Evolutionary conservation across 1,140 invertebrate species (phyloP), one percentile per base, ranked within the genome.

Genomic region (Achroia grisella): DNA sequence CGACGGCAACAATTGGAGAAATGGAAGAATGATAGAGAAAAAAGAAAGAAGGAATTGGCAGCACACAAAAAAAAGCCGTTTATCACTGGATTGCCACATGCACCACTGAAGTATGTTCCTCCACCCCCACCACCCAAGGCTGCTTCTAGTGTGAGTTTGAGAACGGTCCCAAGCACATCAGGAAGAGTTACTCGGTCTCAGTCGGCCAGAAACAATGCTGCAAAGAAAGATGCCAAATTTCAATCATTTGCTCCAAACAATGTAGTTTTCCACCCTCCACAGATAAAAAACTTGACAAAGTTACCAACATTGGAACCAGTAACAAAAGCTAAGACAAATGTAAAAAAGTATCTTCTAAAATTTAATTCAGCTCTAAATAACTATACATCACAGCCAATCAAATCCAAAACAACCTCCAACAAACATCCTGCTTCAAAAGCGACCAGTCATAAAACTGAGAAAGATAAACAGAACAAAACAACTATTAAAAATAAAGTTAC

Each of bases 11-110:
- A 76, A 33, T 46, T 83, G 11, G 67, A 76, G 40, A 74, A 71
- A 64, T 83, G 79, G 79, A 83, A 79, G 41, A 59, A 70, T 37
- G 71, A 81, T 35, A 83, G 71, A 47, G 64, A 76, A 13, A 74
- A 74, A 44, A 65, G 66, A 33, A 79, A 73, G 33, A 70, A 61
- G 13, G 65, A 73, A 34, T 61, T 61, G 1, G 65, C 67, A 10
- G 29, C 55, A 6, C 56, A 63, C 1, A 83, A 83, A 39, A 77
- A 71, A 48, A 83, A 81, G 29, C 79, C 79, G 8, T 83, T 83
- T 58, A 8, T 81, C 8, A 49, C 63, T 6, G 75, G 71, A 14
- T 56, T 71, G 0, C 34, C 63, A 10, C 63, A 64, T 43, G 40
- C 52, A 15, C 48, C 70, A 14, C 13, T 67, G 0, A 73, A 62